Base-by-base conservation (phyloP, 2,113 vertebrate species). In the Macrotus californicus region DNA sequence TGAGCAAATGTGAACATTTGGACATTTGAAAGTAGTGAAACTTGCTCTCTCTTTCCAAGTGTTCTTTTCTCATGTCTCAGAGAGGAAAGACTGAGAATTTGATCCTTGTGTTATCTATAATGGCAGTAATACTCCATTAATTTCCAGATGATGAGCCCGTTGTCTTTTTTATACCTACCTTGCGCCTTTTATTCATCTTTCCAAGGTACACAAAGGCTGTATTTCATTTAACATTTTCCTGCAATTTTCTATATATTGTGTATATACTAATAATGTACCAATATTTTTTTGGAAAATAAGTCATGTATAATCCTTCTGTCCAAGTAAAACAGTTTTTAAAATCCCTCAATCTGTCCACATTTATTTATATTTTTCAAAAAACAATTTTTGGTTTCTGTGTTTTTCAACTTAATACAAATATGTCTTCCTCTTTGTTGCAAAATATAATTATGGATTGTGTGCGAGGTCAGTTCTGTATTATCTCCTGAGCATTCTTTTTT, bases 361-460 rank as follows among this genome's bases (percentile, higher is more conserved):
- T 22, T 50, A 79, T 81, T 59, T 93, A 19, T 76, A 76, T 56
- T 96, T 96, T 89, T 80, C n/a, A 67, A 59, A 29, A 39, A 80
- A 72, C 31, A 46, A 7, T 77, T 79, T 70, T 41, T 84, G 9
- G 2, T 52, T 72, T 95, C 52, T 4, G 19, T 64, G 61, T 82
- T 82, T 94, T 90, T 76, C 12, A 41, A 7, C 56, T 70, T 91
- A 79, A 66, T 83, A 7, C 19, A 56, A 56, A 34, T 34, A 89
- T 66, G 39, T 66, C 83, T 90, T 87, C 29, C 15, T 89, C 39
- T 92, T 70, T 88, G 31, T 75, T 88, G 59, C 0, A 2, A 70
- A n/a, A 31, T 67, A 39, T 22, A 75, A 79, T 31, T 86, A 52
- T 59, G 19, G 61, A 61, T 80, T 56, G 24, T 73, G 8, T 22